Percentiles rank a stretch among this genome's conserved stretches.
phyloP scores from a whole-genome alignment of 1,140 invertebrate genomes.

The Pararge aegeria region DNA sequence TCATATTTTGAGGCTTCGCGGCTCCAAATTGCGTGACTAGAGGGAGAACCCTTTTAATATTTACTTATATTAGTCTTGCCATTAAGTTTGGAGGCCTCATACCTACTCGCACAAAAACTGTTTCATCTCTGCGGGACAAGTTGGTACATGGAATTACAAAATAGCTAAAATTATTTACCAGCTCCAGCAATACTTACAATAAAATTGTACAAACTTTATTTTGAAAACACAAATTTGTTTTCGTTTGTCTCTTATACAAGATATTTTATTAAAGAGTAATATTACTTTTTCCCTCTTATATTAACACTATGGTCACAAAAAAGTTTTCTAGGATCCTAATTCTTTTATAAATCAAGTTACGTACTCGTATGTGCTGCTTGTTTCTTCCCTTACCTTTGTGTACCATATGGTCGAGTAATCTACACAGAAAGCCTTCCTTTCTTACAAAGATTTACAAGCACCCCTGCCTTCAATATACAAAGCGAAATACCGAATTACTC shows the following conservation, averaged over 20 bases:
- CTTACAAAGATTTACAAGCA: conserved; percentile 13
- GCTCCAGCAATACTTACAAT: too few relatives aligned
- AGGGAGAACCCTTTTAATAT: conserved; percentile 15
- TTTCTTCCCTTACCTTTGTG: background rate
- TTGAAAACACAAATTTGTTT: too few relatives aligned
- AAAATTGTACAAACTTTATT: too few relatives aligned
- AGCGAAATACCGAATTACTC: conserved; percentile 14
- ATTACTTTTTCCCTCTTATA: too few relatives aligned
- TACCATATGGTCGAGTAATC: conserved; percentile 4
- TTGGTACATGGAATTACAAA: background rate
- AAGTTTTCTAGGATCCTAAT: too few relatives aligned
- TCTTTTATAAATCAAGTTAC: too few relatives aligned
- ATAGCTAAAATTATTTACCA: background rate
- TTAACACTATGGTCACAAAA: too few relatives aligned
- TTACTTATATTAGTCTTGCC: conserved; percentile 6
- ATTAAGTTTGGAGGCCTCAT: background rate
- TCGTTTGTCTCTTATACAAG: too few relatives aligned
- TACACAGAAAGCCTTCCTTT: background rate
- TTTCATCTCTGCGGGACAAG: background rate
- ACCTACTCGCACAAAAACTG: background rate
- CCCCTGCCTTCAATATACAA: conserved; percentile 7
- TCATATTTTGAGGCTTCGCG: conserved; percentile 21
- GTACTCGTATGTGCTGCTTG: background rate
- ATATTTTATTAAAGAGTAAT: too few relatives aligned
- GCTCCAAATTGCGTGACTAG: conserved; percentile 9